Conservation (phyloP, 2,888 invertebrate species). For the Harpalus rufipes region DNA sequence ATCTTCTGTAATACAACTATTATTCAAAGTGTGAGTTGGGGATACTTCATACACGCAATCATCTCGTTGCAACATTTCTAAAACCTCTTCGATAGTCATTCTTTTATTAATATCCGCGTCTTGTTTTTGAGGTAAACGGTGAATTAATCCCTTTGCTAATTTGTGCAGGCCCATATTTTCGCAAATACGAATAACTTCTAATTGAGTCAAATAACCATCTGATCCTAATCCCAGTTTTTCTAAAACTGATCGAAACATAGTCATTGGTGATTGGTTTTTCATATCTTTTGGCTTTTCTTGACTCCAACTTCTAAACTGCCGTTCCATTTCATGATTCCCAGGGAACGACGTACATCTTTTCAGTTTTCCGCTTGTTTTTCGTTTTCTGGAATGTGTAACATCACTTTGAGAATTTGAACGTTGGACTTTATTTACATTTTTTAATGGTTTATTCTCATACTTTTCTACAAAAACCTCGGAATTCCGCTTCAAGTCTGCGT, state of each 20-base stretch:
- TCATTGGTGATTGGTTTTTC: slow-evolving; percentile 76
- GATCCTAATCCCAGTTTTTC: slow-evolving; percentile 81
- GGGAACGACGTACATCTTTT: slow-evolving; percentile 81
- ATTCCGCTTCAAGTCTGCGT: slow-evolving; percentile 36
- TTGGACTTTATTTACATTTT: slow-evolving; percentile 75
- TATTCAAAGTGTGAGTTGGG: slow-evolving; percentile 67
- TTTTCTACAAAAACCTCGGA: slow-evolving; percentile 69
- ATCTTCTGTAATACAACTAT: slow-evolving; percentile 76
- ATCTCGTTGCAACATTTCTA: slow-evolving; percentile 81
- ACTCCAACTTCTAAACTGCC: slow-evolving; percentile 59
- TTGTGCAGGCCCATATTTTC: slow-evolving; percentile 84
- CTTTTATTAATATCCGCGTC: slow-evolving; percentile 82
- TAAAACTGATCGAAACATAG: slow-evolving; percentile 82
- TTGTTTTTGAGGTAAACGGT: slow-evolving; percentile 83
- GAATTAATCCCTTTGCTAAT: slow-evolving; percentile 82
- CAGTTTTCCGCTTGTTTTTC: slow-evolving; percentile 78
- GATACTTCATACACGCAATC: slow-evolving; percentile 70
- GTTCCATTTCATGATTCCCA: slow-evolving; percentile 73
- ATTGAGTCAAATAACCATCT: slow-evolving; percentile 82
- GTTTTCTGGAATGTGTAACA: slow-evolving; percentile 78
- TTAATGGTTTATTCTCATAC: slow-evolving; percentile 58
- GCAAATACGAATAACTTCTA: slow-evolving; percentile 83
- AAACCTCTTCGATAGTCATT: slow-evolving; percentile 84
- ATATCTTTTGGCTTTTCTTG: slow-evolving; percentile 61
- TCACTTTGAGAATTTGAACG: slow-evolving; percentile 80